phyloP scores from a whole-genome alignment of 2,888 invertebrate genomes.

The Gibbula magus region DNA sequence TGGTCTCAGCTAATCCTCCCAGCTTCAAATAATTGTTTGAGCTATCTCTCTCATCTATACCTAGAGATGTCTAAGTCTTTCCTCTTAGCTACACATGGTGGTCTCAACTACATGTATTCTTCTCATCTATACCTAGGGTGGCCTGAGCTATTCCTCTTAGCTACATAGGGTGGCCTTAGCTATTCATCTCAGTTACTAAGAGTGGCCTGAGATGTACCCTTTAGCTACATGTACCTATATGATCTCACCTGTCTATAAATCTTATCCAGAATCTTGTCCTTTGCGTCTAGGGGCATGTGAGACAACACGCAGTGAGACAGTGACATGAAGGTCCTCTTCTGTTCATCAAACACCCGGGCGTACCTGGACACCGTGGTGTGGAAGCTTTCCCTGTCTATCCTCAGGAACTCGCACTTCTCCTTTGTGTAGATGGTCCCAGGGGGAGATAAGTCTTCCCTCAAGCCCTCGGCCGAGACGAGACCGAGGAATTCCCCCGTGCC shows the following conservation, averaged over 20 bases:
- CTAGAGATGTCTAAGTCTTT: too few species aligned
- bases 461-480: conserved; percentile 60
- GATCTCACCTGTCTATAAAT: conserved; percentile 58
- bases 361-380: conserved; percentile 53
- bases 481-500: conserved; percentile 67
- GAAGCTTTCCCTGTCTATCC: conserved; percentile 61
- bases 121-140: too few species aligned
- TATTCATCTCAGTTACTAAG: too few species aligned
- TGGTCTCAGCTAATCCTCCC: too few species aligned
- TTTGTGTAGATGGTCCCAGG: conserved; percentile 65
- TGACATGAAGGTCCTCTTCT: conserved; percentile 52
- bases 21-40: too few species aligned
- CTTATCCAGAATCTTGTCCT: conserved; percentile 58
- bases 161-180: too few species aligned
- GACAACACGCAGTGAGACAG: conserved; percentile 46
- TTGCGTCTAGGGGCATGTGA: conserved; percentile 50
- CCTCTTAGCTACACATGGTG: too few species aligned
- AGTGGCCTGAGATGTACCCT: too few species aligned
- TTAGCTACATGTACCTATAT: too few species aligned
- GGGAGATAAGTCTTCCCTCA: conserved; percentile 60
- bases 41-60: too few species aligned
- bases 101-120: too few species aligned
- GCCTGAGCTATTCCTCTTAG: too few species aligned
- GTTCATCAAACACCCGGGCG: conserved; percentile 39
- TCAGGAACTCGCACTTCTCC: conserved; percentile 58